Conservation (phyloP, 2,113 vertebrate species). For the Peromyscus leucopus region DNA sequence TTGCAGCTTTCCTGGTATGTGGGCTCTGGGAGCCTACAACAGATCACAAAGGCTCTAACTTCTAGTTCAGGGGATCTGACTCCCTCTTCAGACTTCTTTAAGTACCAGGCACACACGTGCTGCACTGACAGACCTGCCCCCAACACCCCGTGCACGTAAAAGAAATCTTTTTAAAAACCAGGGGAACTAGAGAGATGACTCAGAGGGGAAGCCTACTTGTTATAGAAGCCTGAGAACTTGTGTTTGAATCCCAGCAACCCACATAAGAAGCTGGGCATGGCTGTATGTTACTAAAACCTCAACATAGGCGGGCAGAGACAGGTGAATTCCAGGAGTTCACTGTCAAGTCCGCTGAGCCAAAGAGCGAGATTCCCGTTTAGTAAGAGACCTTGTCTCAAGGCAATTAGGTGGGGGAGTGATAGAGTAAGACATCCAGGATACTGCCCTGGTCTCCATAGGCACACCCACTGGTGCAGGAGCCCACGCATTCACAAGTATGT, state of each 20-base stretch:
- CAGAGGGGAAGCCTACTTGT: background rate
- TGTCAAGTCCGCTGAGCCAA: background rate
- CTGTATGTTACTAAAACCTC: background rate
- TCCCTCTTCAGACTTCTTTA: background rate
- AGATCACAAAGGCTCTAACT: background rate
- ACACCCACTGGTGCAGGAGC: too few relatives aligned
- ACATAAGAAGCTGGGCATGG: background rate
- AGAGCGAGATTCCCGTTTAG: background rate
- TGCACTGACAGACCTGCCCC: background rate
- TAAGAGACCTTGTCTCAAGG: background rate
- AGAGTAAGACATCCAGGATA: background rate
- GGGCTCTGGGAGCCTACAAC: background rate
- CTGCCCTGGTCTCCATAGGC: background rate
- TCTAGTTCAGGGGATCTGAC: background rate
- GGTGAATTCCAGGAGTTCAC: background rate
- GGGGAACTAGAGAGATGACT: background rate
- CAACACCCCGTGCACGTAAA: background rate
- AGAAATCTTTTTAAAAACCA: background rate
- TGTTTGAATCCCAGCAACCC: background rate
- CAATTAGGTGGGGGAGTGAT: background rate
- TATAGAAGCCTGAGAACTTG: background rate
- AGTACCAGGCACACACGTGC: background rate
- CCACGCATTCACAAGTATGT: background rate
- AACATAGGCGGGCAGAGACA: background rate
- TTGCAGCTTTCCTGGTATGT: background rate